phyloP scores from a whole-genome alignment of 2,113 vertebrate genomes.

The Grantiella picta region DNA sequence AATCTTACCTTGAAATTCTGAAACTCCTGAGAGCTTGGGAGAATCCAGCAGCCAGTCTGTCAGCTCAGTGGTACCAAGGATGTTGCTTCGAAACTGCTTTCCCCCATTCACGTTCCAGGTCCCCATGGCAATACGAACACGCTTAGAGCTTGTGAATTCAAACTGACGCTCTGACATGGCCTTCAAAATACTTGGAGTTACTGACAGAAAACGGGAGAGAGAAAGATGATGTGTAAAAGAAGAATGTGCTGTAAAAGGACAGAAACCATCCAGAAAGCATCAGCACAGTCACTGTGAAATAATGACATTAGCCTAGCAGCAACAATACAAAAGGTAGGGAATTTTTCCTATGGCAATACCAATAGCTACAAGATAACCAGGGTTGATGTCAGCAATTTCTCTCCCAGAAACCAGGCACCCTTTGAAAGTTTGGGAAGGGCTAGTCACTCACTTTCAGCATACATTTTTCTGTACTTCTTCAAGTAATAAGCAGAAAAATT shows the following conservation, averaged over 20 bases:
- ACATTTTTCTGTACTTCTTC: background rate
- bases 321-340: background rate
- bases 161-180: conserved; percentile 79
- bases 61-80: conserved; percentile 73
- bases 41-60: conserved; percentile 80
- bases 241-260: background rate
- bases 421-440: background rate
- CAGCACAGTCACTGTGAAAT: background rate
- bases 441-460: background rate
- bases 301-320: background rate
- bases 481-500: background rate
- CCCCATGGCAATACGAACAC: conserved; percentile 70
- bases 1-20: conserved; percentile 71
- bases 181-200: conserved; percentile 76
- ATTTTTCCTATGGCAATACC: background rate
- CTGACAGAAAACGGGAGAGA: conserved; percentile 24
- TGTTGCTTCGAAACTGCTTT: conserved; percentile 79
- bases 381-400: background rate
- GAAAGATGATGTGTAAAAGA: background rate
- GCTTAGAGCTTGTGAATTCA: conserved; percentile 77
- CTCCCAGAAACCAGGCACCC: background rate
- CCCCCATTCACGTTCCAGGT: conserved; percentile 83
- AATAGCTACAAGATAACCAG: background rate
- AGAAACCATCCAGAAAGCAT: background rate
- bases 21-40: conserved; percentile 61